phyloP scores from a whole-genome alignment of 2,888 invertebrate species.

The Crocallis elinguaria region DNA sequence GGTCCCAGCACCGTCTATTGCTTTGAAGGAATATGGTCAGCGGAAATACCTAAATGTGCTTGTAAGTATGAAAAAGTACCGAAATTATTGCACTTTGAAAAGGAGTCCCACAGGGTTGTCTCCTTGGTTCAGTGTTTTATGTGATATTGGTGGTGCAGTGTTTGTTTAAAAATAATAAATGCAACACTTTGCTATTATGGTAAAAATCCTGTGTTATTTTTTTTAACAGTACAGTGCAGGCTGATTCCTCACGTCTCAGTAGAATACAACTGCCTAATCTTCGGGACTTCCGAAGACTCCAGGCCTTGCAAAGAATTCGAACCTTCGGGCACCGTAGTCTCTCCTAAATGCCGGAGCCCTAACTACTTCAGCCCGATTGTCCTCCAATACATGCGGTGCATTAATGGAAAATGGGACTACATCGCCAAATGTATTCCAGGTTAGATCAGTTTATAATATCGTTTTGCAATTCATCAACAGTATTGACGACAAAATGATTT shows the following conservation, averaged over 20 bases:
- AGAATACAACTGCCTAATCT: conserved; percentile 16
- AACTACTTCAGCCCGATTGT: conserved; percentile 20
- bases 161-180: neutral
- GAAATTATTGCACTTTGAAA: neutral
- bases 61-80: conserved; percentile 34
- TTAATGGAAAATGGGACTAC: conserved; percentile 34
- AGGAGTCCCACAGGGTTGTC: neutral
- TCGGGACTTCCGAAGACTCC: conserved; percentile 6
- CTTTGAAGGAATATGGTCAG: neutral
- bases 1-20: neutral
- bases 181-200: too few relatives aligned
- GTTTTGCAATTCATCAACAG: too few relatives aligned
- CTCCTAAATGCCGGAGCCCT: conserved; percentile 23
- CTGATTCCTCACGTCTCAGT: conserved; percentile 20
- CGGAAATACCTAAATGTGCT: neutral
- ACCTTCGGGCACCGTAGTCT: conserved; percentile 21
- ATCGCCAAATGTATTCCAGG: neutral
- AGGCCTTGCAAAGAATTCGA: conserved; percentile 13
- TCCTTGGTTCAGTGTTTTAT: neutral
- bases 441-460: too few relatives aligned
- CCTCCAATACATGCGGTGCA: conserved; percentile 25
- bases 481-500: too few relatives aligned
- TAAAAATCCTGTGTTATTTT: too few relatives aligned
- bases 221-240: conserved; percentile 16
- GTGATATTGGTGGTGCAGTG: neutral